phyloP scores from a whole-genome alignment of 2,797 vertebrate genomes.

The Lepus townsendii region DNA sequence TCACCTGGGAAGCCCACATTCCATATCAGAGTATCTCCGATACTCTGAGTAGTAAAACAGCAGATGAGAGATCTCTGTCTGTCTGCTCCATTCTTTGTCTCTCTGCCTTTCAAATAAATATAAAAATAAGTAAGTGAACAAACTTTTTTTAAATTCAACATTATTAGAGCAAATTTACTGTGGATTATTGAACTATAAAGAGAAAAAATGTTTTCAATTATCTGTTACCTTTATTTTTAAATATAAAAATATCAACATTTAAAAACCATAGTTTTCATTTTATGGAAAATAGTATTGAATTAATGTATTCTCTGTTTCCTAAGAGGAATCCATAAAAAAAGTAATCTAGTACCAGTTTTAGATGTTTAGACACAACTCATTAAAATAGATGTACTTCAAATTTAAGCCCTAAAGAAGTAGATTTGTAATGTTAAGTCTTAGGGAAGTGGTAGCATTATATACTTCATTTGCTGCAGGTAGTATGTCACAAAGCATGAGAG shows the following conservation, averaged over 20 bases:
- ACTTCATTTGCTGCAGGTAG: too few relatives aligned
- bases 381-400: too few relatives aligned
- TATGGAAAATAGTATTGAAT: conserved; percentile 28
- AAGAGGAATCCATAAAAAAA: too few relatives aligned
- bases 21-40: too few relatives aligned
- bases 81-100: conserved; percentile 51
- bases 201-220: background rate
- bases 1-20: too few relatives aligned
- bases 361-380: too few relatives aligned
- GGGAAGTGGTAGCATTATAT: too few relatives aligned
- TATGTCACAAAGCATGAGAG: too few relatives aligned
- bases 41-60: background rate
- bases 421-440: too few relatives aligned
- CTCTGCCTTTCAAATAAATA: background rate
- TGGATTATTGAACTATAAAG: background rate
- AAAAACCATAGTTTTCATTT: background rate
- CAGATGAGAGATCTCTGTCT: background rate
- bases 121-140: background rate
- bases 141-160: background rate
- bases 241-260: background rate
- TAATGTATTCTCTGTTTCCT: background rate
- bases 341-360: too few relatives aligned
- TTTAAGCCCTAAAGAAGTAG: too few relatives aligned
- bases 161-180: conserved; percentile 1
- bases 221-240: background rate